Evolutionary conservation across 2,797 vertebrate genomes (phyloP), one percentile per base, ranked within the genome.

Genomic region (Anguilla pacifica): DNA sequence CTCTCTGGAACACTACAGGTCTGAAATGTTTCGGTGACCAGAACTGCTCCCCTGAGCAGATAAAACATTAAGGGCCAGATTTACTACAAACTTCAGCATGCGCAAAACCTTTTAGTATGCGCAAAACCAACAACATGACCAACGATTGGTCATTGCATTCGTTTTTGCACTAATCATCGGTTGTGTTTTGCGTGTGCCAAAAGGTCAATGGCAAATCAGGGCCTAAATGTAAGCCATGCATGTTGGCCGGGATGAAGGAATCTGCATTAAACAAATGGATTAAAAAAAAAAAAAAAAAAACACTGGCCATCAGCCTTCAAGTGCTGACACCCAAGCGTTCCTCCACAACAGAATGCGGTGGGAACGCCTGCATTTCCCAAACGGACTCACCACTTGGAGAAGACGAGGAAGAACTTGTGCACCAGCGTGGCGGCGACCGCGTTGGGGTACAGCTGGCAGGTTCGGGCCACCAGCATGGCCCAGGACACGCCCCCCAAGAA

Each of bases 371-470:
- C 53, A 55, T 55, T 55, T 55, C 96, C 96, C 96, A 96, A 96
- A 90, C 96, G 67, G 89, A 96, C 97, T 97, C 95, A 99, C 99
- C 99, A 99, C 96, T 99, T 99, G 91, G 98, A 99, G 96, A 99
- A 99, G 92, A 99, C 98, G 94, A 99, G 96, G 95, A 99, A 99
- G 96, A 99, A 99, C 95, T 99, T 99, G 94, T 99, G 98, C 93
- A 99, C 98, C 89, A 99, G 97, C 83, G 98, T 99, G 94, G 98
- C 98, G 86, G 98, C 98, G 91, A 98, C 98, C 93, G 98, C 99
- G 90, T 99, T 99, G 90, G 98, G 99, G 94, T 99, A 99, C 90
- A 99, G 97, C 96, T 99, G 99, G 95, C 99, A 99, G 92, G 98
- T 99, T 95, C 98, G 96, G 93, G 98, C 99, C 93, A 99, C 99